These are phyloP conservation scores for Zygaena filipendulae DNA, from an alignment of 2,888 invertebrate species.

Conservation along the genomic window DNA sequence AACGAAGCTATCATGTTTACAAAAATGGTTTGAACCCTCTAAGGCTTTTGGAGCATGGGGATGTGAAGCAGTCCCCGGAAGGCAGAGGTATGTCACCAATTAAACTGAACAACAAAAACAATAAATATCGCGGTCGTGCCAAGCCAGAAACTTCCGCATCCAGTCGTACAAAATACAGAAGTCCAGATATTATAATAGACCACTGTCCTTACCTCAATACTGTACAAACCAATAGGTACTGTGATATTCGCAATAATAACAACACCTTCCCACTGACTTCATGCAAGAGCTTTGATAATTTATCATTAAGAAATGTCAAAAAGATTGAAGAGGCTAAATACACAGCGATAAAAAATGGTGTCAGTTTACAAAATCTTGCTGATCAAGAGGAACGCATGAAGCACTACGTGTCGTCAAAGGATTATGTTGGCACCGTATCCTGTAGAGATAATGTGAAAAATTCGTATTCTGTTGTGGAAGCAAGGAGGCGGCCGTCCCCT, in stretches of 20 bases:
- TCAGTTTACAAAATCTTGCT: slow-evolving; percentile 49
- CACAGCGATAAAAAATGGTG: slow-evolving; percentile 35
- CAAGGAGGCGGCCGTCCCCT: slow-evolving; percentile 32
- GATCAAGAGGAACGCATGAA: slow-evolving; percentile 46
- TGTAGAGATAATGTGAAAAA: slow-evolving; percentile 38
- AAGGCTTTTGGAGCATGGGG: slow-evolving; percentile 36
- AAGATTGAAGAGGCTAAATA: slow-evolving; percentile 25
- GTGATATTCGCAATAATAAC: slow-evolving; percentile 52
- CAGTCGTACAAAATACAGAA: slow-evolving; percentile 29
- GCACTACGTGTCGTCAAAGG: slow-evolving; percentile 40
- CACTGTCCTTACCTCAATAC: slow-evolving; percentile 48
- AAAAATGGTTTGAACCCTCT: slow-evolving; percentile 51
- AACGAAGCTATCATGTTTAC: slow-evolving; percentile 60
- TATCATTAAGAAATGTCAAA: slow-evolving; percentile 36
- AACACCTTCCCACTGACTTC: slow-evolving; percentile 39
- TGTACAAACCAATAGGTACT: slow-evolving; percentile 44
- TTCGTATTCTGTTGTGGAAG: slow-evolving; percentile 49
- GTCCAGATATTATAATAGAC: slow-evolving; percentile 45
- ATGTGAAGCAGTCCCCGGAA: slow-evolving; percentile 43
- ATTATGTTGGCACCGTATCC: slow-evolving; percentile 23
- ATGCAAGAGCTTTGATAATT: slow-evolving; percentile 61
- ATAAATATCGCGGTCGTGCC: slow-evolving; percentile 42
- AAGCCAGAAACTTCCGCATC: slow-evolving; percentile 28
- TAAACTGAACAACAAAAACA: slow-evolving; percentile 53
- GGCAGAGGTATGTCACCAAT: slow-evolving; percentile 48